These are phyloP conservation scores for Rhogogaster chlorosoma DNA, from an alignment of 2,888 invertebrate genomes.

Conservation along the genomic window DNA sequence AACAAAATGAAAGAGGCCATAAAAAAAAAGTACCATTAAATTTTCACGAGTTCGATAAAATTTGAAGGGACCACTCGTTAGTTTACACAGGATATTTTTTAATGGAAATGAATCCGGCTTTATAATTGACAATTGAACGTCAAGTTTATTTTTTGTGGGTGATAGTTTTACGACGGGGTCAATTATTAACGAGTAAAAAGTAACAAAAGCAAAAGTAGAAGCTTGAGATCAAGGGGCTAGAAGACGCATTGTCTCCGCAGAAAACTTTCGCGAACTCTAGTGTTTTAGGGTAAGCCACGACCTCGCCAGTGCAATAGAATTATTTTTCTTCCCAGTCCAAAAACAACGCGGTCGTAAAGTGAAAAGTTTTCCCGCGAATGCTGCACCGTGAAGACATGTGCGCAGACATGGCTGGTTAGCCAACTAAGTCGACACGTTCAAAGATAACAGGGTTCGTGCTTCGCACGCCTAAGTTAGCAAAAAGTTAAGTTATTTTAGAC, in stretches of 20 bases:
- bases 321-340: constrained; percentile 42
- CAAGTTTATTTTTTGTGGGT: not conserved
- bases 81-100: not conserved
- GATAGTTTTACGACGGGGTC: not conserved
- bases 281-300: constrained; percentile 27
- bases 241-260: constrained; percentile 18
- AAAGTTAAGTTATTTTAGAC: constrained; percentile 35
- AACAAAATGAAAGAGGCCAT: not conserved
- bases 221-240: not conserved
- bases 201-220: not conserved
- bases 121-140: not conserved
- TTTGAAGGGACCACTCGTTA: constrained; percentile 15
- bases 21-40: constrained; percentile 25
- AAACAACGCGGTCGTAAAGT: constrained; percentile 66
- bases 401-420: constrained; percentile 73
- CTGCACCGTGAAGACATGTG: constrained; percentile 57
- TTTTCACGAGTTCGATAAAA: constrained; percentile 39
- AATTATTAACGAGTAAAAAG: constrained; percentile 8
- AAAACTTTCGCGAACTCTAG: constrained; percentile 1
- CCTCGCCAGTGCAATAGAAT: constrained; percentile 39
- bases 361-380: constrained; percentile 68
- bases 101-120: not conserved
- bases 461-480: constrained; percentile 61
- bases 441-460: constrained; percentile 75
- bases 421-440: constrained; percentile 76